Base-by-base conservation (phyloP, 2,797 vertebrate genomes). In the Cirrhinus mrigala region DNA sequence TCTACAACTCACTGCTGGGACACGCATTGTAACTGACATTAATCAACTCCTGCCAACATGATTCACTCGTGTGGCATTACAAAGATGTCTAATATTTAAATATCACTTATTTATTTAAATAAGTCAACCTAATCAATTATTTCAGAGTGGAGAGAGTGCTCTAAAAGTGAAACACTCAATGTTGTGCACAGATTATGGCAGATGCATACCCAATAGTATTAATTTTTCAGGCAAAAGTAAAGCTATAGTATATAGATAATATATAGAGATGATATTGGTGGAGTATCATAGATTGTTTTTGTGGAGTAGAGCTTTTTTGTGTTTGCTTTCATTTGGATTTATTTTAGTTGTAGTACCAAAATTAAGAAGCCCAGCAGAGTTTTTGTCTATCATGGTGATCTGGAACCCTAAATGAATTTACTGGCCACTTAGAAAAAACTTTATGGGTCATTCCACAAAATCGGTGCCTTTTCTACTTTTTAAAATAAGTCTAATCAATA, bases 171-270 rank as follows among this genome's bases (percentile, higher is more conserved):
- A 24, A 37, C 22, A 40, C 20, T 33, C 4, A 6, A 16, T 22
- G 29, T 29, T 64, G 71, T 75, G 71, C 44, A 75, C 14, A 83
- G 14, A 52, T n/a, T n/a, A n/a, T 66, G 20, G 3, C 4, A 12
- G 71, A 83, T 24, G 22, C 29, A 24, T 50, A 40, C 56, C 46
- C 71, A 54, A 68, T 52, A 27, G 82, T 83, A 83, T 76, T 83
- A 20, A 40, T 54, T 76, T 66, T 54, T n/a, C 46, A 9, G 50
- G 14, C 60, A 54, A 66, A 66, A 3, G 58, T 37, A 37, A 37
- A 37, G n/a, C n/a, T n/a, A n/a, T n/a, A n/a, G n/a, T n/a, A n/a
- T n/a, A n/a, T n/a, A n/a, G n/a, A n/a, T 74, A 12, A 33, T 62
- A 74, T 56, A 58, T 54, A 62, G 40, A 11, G 40, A 12, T 37